Base-by-base conservation (phyloP, 2,888 invertebrate species). In the Nemotelus pantherinus region DNA sequence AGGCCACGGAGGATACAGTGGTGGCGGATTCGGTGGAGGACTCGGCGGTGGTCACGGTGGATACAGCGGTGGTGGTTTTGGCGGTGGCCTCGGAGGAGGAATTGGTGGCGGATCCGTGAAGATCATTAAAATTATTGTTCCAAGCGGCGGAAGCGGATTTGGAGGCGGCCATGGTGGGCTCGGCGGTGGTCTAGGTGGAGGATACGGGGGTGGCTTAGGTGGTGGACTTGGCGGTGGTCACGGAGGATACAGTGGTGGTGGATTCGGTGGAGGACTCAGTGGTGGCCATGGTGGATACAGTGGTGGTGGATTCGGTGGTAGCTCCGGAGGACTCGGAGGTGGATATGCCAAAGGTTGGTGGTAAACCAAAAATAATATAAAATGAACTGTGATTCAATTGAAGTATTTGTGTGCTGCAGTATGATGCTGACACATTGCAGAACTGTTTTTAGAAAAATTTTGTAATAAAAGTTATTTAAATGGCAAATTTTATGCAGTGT, bases 31-130 rank as follows among this genome's bases (percentile, higher is more conserved):
- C 48, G 48, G 63, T 60, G 72, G 72, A 44, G 58, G 60, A 45
- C 3, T 43, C 57, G 75, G 75, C 10, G 75, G 75, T 2, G 63
- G 64, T 55, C 43, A 43, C 10, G 74, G 74, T 6, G 58, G 74
- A 63, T 53, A 41, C 53, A 53, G 70, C 47, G 48, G 74, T 43
- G 72, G 72, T 39, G 74, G 74, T 47, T 60, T 63, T 45, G 74
- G 74, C 3, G 74, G 71, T 41, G 74, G 74, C 2, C 74, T 50
- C 41, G 74, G 74, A 25, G 74, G 74, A 60, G 60, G 7, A 47
- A 50, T 60, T 6, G 74, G 75, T 44, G 75, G 75, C 25, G 63
- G 64, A 47, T 44, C 47, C 44, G 57, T 68, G 1, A 68, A 68
- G 41, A 47, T 68, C 5, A 68, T 68, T 48, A 68, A 68, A 47